Evolutionary conservation across 2,113 vertebrate genomes (phyloP), one percentile per base, ranked within the genome.

Genomic region (Tachuris rubrigastra): DNA sequence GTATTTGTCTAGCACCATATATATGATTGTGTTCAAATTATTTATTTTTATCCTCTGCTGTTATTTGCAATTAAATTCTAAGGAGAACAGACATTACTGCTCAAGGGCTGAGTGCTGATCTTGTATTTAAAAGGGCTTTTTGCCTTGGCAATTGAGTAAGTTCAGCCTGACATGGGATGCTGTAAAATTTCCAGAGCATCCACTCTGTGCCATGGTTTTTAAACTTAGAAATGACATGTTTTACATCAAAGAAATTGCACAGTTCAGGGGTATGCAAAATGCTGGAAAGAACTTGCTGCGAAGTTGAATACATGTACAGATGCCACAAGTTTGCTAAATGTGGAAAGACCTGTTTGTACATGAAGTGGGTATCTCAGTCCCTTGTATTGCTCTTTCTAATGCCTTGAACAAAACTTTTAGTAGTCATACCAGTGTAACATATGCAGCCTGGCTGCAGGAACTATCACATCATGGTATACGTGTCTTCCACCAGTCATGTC

Each of bases 1-100:
- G 59, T 86, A 47, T 95, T 97, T 93, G 44, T 93, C 67, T 72
- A 92, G 80, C 81, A 58, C 84, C 74, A 47, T 89, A 58, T 86
- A 91, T 89, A 58, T 86, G 89, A 84, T 58, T 87, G 83, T 84
- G 39, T 78, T 95, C 56, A 94, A 85, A 71, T 87, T 94, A 93
- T 93, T 93, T 96, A 77, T 90, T 94, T 96, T 89, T 92, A 96
- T 83, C 53, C n/a, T 90, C 42, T 91, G 59, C 72, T 93, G 56
- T 85, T 89, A 90, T 80, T 81, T 95, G 81, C 53, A 87, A 68
- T 86, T 95, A 91, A 83, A 79, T 76, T 86, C 89, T 89, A 77
- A 93, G 89, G 79, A 84, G 85, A 93, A 86, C 82, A 94, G 85
- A 89, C n/a, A 0, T 91, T 89, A 59, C 65, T 60, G 68, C 71